Percentiles rank a stretch among this genome's conserved stretches.
phyloP scores from a whole-genome alignment of 2,113 vertebrate species.

The Salvelinus sp. region DNA sequence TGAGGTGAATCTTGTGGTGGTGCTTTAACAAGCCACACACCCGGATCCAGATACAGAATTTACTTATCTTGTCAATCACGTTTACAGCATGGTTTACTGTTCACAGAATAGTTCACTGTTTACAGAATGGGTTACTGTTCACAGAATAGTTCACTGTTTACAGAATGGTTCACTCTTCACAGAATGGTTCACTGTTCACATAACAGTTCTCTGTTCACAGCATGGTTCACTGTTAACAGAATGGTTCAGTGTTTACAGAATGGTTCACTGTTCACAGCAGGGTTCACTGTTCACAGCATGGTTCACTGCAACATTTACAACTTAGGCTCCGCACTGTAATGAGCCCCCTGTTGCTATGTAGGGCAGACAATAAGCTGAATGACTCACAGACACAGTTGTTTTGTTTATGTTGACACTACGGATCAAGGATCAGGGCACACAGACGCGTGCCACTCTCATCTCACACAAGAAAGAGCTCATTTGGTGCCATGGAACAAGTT shows the following conservation, averaged over 20 bases:
- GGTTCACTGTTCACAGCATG: background rate
- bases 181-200: too few species aligned
- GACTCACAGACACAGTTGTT: constrained; percentile 62
- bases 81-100: constrained; percentile 7
- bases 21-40: too few species aligned
- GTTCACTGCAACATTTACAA: constrained; percentile 54
- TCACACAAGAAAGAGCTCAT: too few species aligned
- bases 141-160: too few species aligned
- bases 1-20: too few species aligned
- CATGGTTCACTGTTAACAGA: constrained; percentile 6
- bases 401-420: constrained; percentile 41
- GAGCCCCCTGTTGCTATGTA: constrained; percentile 39
- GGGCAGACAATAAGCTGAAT: constrained; percentile 44
- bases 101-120: constrained; percentile 32
- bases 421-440: constrained; percentile 56
- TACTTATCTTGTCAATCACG: constrained; percentile 34
- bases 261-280: too few species aligned
- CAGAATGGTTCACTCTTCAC: too few species aligned
- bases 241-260: too few species aligned
- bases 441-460: background rate
- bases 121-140: too few species aligned
- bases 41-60: constrained; percentile 8
- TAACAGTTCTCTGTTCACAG: background rate
- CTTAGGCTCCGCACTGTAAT: constrained; percentile 39
- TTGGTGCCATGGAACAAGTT: too few species aligned